Base-by-base conservation (phyloP, 2,797 vertebrate species). In the Ibycter americanus region DNA sequence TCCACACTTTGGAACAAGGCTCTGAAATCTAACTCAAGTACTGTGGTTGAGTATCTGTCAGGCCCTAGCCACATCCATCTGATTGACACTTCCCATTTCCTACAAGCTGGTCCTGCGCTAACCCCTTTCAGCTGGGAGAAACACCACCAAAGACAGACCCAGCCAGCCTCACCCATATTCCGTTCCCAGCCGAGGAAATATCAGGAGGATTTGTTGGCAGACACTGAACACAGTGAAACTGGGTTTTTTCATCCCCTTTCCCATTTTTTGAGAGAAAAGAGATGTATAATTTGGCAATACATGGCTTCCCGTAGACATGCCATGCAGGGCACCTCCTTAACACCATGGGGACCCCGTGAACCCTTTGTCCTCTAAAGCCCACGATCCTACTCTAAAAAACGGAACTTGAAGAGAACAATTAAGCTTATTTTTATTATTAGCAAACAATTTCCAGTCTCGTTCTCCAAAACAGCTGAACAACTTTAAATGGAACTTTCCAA, bases 401-500 rank as follows among this genome's bases (percentile, higher is more conserved):
- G 4, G 71, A 91, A 65, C 70, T 83, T 89, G 23, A 73, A 49
- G 32, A 89, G 79, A 52, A 92, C 25, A 91, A 85, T 91, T 91
- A 52, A 65, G 29, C 36, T 92, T 73, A 71, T 83, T 96, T 95
- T 91, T 89, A 19, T 92, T 76, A 70, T 83, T 89, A 92, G 36
- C 27, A 90, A 93, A 83, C 68, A 67, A 85, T 89, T 95, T 85
- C 76, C 92, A 89, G 46, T 67, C 55, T 91, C 4, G 0, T 77
- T 89, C 74, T 92, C 49, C 52, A 83, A 89, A 97, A 87, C 76
- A 89, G 71, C 83, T 87, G 90, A 83, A 80, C 26, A 9, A 47
- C 34, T 90, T 76, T 68, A 95, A 86, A 46, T 76, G 85, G n/a
- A 88, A 86, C 76, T 90, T 96, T 94, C 58, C 83, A 82, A 96